A percentile compares a stretch with the other conserved stretches of the same genome.
phyloP scores from a whole-genome alignment of 1,140 invertebrate species.

The Mactra quadrangularis region DNA sequence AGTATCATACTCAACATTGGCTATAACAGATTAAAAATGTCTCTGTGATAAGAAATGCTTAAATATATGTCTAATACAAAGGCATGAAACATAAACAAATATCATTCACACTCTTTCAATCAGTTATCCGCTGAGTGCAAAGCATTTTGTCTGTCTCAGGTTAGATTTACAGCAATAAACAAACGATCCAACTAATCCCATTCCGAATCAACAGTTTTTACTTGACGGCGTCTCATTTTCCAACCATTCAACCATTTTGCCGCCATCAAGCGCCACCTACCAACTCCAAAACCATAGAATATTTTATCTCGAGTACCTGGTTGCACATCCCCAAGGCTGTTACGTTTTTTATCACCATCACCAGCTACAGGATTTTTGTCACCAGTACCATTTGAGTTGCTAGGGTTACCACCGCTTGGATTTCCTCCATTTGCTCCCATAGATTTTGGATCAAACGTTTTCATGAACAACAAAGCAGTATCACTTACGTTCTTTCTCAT shows the following conservation, averaged over 20 bases:
- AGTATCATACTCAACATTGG: too few relatives aligned
- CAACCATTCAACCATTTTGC: conserved; percentile 50
- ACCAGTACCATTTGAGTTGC: background rate
- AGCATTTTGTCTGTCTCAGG: too few relatives aligned
- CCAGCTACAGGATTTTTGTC: background rate
- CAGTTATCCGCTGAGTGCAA: too few relatives aligned
- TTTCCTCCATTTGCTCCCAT: background rate
- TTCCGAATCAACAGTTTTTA: conserved; percentile 34
- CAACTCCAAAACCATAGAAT: conserved; percentile 55
- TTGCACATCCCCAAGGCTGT: too few relatives aligned
- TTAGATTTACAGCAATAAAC: too few relatives aligned
- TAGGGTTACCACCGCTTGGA: background rate
- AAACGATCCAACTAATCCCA: conserved; percentile 35
- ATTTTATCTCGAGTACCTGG: conserved; percentile 10
- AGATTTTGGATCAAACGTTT: background rate
- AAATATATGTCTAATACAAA: too few relatives aligned
- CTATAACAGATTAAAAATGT: too few relatives aligned
- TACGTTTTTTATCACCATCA: too few relatives aligned
- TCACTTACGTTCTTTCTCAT: conserved; percentile 46
- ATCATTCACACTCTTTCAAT: too few relatives aligned
- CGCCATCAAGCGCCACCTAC: conserved; percentile 29
- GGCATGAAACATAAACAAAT: too few relatives aligned
- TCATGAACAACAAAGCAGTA: conserved; percentile 8
- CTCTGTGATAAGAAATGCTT: too few relatives aligned
- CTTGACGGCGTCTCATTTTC: conserved; percentile 47